phyloP scores from a whole-genome alignment of 2,888 invertebrate genomes.

The Plutella xylostella region DNA sequence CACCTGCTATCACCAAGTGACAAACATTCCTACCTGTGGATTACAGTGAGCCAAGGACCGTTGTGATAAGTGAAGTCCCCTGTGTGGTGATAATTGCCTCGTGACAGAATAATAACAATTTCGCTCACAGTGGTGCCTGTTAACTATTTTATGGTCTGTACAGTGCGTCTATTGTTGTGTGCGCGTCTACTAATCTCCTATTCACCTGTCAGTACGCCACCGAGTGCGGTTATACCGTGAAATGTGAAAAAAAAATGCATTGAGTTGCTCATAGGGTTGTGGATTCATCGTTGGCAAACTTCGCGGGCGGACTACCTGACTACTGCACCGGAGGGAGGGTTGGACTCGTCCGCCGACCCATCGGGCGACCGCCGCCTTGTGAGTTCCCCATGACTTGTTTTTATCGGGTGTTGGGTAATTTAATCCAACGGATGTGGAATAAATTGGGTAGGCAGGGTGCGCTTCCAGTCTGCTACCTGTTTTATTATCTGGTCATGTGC shows the following conservation, averaged over 20 bases:
- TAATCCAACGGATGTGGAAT: slow-evolving; percentile 66
- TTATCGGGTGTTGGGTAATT: slow-evolving; percentile 46
- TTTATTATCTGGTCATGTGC: slow-evolving; percentile 45
- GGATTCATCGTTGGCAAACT: slow-evolving; percentile 56
- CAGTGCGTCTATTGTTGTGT: slow-evolving; percentile 60
- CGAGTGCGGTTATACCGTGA: slow-evolving; percentile 57
- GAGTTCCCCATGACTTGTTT: slow-evolving; percentile 39
- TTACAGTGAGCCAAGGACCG: slow-evolving; percentile 48
- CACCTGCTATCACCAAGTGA: slow-evolving; percentile 12
- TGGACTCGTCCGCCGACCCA: slow-evolving; percentile 43
- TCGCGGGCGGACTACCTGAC: slow-evolving; percentile 61
- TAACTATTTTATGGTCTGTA: slow-evolving; percentile 60
- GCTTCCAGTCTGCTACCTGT: slow-evolving; percentile 61
- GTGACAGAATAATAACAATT: slow-evolving; percentile 33
- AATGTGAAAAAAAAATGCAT: slow-evolving; percentile 69
- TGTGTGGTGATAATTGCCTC: slow-evolving; percentile 18
- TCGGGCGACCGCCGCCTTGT: slow-evolving; percentile 56
- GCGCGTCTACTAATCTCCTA: slow-evolving; percentile 55
- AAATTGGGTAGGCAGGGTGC: slow-evolving; percentile 66
- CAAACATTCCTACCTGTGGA: slow-evolving; percentile 25
- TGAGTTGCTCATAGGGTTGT: slow-evolving; percentile 39
- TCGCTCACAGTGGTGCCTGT: slow-evolving; percentile 34
- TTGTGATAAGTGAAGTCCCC: slow-evolving; percentile 22
- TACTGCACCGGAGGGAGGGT: slow-evolving; percentile 33
- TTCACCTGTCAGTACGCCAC: slow-evolving; percentile 55